Evolutionary conservation across 30 jellyfish, hydroid and myxozoan genomes (phyloP).

Genomic region (Euphysa ruthae): DNA sequence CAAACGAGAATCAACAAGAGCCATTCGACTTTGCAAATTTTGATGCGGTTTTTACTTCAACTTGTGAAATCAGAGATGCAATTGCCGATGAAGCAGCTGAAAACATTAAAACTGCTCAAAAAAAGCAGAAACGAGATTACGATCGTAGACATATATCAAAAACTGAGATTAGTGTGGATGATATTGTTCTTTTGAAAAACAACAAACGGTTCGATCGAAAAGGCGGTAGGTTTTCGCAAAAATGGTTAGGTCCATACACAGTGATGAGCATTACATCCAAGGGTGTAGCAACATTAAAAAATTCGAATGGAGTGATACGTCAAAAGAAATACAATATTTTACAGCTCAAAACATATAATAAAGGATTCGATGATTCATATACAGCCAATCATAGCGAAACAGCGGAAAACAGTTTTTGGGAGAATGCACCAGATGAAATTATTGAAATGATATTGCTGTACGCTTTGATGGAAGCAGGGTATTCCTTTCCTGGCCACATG

Average conservation of each 20-base stretch:
- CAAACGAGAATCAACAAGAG: not conserved
- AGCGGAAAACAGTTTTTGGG: not conserved
- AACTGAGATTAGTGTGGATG: not conserved
- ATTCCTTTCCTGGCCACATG: slow-evolving; percentile 12
- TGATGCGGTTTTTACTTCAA: not conserved
- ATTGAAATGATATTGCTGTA: slow-evolving; percentile 6
- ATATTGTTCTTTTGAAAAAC: slow-evolving; percentile 13
- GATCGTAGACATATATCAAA: not conserved
- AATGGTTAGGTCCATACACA: slow-evolving; percentile 10
- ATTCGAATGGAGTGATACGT: not conserved
- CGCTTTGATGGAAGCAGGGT: slow-evolving; percentile 2
- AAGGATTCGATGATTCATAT: not conserved
- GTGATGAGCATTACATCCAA: not conserved
- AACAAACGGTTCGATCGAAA: slow-evolving; percentile 9
- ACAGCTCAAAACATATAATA: not conserved
- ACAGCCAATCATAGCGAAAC: not conserved
- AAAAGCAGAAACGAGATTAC: not conserved
- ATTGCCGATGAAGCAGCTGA: slow-evolving; percentile 15
- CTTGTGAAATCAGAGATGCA: not conserved
- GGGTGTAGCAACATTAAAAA: slow-evolving; percentile 11
- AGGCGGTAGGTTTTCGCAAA: slow-evolving; percentile 14
- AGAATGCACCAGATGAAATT: slow-evolving; percentile 10
- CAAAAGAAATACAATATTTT: not conserved
- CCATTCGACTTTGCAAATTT: not conserved
- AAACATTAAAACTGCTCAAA: not conserved